Conservation (phyloP, 2,888 invertebrate species). For the Stictocephala bisonia region DNA sequence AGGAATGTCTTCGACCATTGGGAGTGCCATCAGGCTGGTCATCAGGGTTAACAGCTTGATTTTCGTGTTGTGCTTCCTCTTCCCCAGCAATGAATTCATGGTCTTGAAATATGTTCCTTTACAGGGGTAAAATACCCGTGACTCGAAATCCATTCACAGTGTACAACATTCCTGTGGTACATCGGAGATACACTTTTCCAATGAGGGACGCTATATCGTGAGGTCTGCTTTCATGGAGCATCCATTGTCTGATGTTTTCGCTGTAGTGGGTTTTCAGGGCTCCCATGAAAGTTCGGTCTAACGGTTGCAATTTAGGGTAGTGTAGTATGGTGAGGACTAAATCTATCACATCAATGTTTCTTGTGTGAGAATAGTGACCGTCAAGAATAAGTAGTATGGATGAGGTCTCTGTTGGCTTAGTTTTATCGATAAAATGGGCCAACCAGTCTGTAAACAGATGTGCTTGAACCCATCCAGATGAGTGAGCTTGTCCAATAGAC, state of each 20-base stretch:
- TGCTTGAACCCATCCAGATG: too few relatives aligned
- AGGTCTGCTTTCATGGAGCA: conserved; percentile 55
- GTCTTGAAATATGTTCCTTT: conserved; percentile 56
- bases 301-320: conserved; percentile 44
- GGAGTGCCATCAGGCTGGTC: conserved; percentile 20
- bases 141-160: conserved; percentile 55
- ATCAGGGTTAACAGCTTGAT: conserved; percentile 2
- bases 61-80: conserved; percentile 30
- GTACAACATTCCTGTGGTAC: conserved; percentile 52
- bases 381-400: conserved; percentile 56
- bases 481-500: conserved; percentile 58
- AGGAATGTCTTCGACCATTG: background rate
- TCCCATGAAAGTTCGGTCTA: conserved; percentile 47
- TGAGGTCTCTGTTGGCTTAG: conserved; percentile 57
- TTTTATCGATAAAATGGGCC: conserved; percentile 57
- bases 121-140: conserved; percentile 58
- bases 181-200: conserved; percentile 54
- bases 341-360: conserved; percentile 50
- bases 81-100: conserved; percentile 17
- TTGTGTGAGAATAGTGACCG: conserved; percentile 52
- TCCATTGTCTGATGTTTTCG: too few relatives aligned
- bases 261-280: conserved; percentile 44
- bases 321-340: conserved; percentile 41
- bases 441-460: conserved; percentile 61
- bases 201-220: conserved; percentile 52